Base-by-base conservation (phyloP, 1,140 invertebrate genomes). In the Drosophila teissieri region DNA sequence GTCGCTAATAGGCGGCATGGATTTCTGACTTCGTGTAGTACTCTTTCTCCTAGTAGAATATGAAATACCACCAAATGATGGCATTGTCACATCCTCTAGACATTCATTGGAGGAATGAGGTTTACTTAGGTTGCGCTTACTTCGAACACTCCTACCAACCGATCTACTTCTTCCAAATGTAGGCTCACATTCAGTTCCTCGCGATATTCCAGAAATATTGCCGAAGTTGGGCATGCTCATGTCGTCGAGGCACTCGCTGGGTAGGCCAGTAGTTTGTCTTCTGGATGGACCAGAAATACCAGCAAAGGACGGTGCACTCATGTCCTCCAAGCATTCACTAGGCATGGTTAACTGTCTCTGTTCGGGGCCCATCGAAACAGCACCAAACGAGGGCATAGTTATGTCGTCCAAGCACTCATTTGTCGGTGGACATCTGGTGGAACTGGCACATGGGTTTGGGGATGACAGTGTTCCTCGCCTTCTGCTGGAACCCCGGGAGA, bases 331-430 rank as follows among this genome's bases (percentile, higher is more conserved):
- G 27, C 46, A 19, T 17, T 73, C 74, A 27, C 53, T 53, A 5
- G 56, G 24, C 42, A 78, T 51, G 2, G 11, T 27, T 22, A 48
- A 8, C 46, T 48, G 22, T 27, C 46, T 8, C 1, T 24, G 46
- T 10, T 2, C 12, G 24, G 46, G 27, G 14, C 22, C 14, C 10
- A 19, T 1, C 1, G 12, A 42, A 3, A 36, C 27, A 3, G 11
- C 14, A 2, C 17, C 68, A 37, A 49, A 73, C 3, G 69, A 76
- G 2, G 68, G 73, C 68, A 60, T 60, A 0, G 60, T 58, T 14
- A 58, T 27, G 14, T 63, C n/a, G 15, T 52, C 42, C 8, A 54
- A 5, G 22, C 34, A 45, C 8, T 63, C 54, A 48, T 58, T 48
- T 14, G 46, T 10, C 14, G 22, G 22, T 4, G 14, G 45, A n/a